Percentiles rank a stretch among this genome's conserved stretches.
These are phyloP conservation scores for Isoperla grammatica DNA, from an alignment of 2,888 invertebrate species.

Conservation along the genomic window DNA sequence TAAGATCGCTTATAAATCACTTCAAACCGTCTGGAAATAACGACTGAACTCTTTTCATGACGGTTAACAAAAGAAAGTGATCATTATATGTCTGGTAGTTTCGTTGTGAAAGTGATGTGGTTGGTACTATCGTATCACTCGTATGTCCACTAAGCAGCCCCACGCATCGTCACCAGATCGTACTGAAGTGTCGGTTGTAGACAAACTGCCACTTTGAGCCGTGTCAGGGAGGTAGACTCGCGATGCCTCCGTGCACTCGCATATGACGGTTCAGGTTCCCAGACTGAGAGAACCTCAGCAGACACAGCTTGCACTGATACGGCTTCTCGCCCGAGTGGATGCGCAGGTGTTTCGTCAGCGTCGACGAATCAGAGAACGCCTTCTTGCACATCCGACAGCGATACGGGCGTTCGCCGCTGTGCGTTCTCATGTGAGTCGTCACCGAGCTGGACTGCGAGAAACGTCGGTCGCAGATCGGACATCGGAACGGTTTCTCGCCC, in stretches of 20 bases:
- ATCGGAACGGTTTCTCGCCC: conserved; percentile 95
- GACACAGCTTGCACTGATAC: conserved; percentile 94
- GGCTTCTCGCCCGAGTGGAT: conserved; percentile 92
- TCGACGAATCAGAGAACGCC: conserved; percentile 98
- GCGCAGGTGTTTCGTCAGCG: conserved; percentile 92
- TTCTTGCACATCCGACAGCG: conserved; percentile 92
- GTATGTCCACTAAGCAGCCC: too few species aligned
- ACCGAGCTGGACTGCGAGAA: conserved; percentile 90
- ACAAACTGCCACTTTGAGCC: conserved; percentile 25
- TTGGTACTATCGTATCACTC: too few species aligned
- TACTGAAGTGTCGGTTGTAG: conserved; percentile 17
- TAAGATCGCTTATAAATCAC: too few species aligned
- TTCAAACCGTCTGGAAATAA: too few species aligned
- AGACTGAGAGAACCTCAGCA: conserved; percentile 94
- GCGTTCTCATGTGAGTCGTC: conserved; percentile 99
- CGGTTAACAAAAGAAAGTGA: too few species aligned
- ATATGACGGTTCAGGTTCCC: conserved; percentile 98
- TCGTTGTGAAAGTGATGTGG: too few species aligned
- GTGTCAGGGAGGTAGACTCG: conserved; percentile 25
- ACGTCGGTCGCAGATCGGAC: conserved; percentile 93
- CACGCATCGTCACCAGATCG: conserved; percentile 21
- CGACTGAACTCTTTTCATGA: too few species aligned
- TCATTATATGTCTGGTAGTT: too few species aligned
- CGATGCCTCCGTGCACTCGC: conserved; percentile 79
- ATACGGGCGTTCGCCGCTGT: conserved; percentile 98